phyloP scores from a whole-genome alignment of 1,140 invertebrate genomes.

The Solenopsis fugax region DNA sequence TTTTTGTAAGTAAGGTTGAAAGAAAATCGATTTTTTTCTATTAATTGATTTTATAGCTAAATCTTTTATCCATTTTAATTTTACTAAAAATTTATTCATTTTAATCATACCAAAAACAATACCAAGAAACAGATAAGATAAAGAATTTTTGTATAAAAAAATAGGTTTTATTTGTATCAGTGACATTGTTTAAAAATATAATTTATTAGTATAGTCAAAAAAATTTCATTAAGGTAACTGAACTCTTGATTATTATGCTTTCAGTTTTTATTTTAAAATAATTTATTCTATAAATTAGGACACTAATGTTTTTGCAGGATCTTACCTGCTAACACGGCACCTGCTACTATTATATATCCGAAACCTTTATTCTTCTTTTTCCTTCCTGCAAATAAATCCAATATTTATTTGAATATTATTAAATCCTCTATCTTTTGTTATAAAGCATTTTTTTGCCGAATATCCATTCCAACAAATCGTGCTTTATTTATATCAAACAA shows the following conservation, averaged over 20 bases:
- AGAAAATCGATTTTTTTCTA: not conserved
- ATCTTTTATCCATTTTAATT: not conserved
- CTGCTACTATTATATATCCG: conserved; percentile 88
- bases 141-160: not conserved
- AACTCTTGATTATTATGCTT: not conserved
- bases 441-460: not conserved
- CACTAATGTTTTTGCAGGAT: conserved; percentile 20
- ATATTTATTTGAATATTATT: conserved; percentile 11
- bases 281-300: not conserved
- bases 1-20: not conserved
- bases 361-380: conserved; percentile 86
- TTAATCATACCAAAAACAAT: too few species aligned
- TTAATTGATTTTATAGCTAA: not conserved
- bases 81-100: too few species aligned
- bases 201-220: not conserved
- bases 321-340: conserved; percentile 88
- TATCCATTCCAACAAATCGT: not conserved
- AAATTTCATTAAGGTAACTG: not conserved
- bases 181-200: conserved; percentile 2
- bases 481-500: not conserved
- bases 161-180: not conserved
- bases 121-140: too few species aligned
- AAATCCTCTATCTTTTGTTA: not conserved
- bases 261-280: not conserved
- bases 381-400: conserved; percentile 79